phyloP scores from a whole-genome alignment of 1,140 invertebrate genomes.

The Sipha flava region DNA sequence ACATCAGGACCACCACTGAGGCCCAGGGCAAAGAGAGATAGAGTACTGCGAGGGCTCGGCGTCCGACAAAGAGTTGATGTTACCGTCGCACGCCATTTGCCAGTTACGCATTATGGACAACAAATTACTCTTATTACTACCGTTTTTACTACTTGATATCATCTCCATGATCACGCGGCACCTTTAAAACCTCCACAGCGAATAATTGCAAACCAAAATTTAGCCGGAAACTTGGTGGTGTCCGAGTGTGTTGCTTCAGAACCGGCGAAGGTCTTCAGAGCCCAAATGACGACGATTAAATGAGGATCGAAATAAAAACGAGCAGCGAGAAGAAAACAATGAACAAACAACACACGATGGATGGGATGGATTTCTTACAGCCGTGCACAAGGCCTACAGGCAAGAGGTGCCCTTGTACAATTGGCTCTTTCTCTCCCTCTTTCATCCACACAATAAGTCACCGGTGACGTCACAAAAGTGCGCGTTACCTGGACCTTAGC shows the following conservation, averaged over 20 bases:
- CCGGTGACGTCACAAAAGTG: too few species aligned
- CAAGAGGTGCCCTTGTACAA: neutral
- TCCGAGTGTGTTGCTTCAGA: neutral
- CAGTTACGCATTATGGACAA: constrained; percentile 12
- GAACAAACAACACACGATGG: neutral
- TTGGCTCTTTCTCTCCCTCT: too few species aligned
- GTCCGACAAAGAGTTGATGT: neutral
- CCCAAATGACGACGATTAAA: neutral
- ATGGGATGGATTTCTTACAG: neutral
- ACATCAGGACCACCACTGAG: constrained; percentile 96
- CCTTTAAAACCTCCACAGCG: constrained; percentile 32
- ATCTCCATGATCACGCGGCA: neutral
- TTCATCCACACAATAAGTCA: too few species aligned
- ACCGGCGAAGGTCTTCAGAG: neutral
- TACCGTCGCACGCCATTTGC: constrained; percentile 1
- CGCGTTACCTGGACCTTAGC: too few species aligned
- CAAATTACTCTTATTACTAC: neutral
- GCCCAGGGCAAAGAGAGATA: constrained; percentile 93
- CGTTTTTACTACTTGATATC: constrained; percentile 28
- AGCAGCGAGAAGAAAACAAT: neutral
- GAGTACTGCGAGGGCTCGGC: constrained; percentile 51
- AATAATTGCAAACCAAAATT: neutral
- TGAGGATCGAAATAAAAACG: too few species aligned
- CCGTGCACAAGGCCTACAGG: neutral
- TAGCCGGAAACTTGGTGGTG: neutral